Evolutionary conservation across 64 coral and sea anemone genomes (phyloP).

Genomic region (Pocillopora damicornis): DNA sequence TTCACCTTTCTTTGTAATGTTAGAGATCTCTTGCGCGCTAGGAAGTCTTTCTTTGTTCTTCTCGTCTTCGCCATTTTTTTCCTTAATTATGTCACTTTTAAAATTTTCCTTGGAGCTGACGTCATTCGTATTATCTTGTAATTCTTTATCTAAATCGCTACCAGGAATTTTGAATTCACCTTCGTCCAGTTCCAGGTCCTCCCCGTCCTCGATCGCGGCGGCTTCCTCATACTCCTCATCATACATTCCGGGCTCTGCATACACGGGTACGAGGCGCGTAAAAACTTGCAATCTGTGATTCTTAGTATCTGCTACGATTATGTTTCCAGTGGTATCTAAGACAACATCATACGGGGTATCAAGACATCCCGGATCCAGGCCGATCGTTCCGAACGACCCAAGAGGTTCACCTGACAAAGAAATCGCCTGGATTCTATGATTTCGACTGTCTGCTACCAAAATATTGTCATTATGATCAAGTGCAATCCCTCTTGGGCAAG

Average conservation of each 20-base stretch:
- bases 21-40: background rate
- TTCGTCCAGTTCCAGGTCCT: background rate
- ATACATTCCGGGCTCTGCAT: constrained; percentile 22
- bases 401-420: constrained; percentile 57
- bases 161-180: background rate
- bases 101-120: background rate
- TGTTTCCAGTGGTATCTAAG: constrained; percentile 53
- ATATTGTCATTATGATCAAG: constrained; percentile 82
- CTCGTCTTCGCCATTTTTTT: background rate
- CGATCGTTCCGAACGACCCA: constrained; percentile 73
- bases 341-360: constrained; percentile 82
- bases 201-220: background rate
- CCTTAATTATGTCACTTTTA: background rate
- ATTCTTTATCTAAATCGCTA: background rate
- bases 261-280: constrained; percentile 35
- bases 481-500: constrained; percentile 75
- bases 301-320: constrained; percentile 85
- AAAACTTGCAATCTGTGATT: constrained; percentile 91
- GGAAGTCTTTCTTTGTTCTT: background rate
- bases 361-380: constrained; percentile 60
- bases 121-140: background rate
- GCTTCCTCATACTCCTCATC: constrained; percentile 9
- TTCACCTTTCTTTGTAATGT: background rate
- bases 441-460: constrained; percentile 84
- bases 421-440: constrained; percentile 86